These are phyloP conservation scores for Bos javanicus DNA, from an alignment of 2,113 vertebrate genomes.

Conservation along the genomic window DNA sequence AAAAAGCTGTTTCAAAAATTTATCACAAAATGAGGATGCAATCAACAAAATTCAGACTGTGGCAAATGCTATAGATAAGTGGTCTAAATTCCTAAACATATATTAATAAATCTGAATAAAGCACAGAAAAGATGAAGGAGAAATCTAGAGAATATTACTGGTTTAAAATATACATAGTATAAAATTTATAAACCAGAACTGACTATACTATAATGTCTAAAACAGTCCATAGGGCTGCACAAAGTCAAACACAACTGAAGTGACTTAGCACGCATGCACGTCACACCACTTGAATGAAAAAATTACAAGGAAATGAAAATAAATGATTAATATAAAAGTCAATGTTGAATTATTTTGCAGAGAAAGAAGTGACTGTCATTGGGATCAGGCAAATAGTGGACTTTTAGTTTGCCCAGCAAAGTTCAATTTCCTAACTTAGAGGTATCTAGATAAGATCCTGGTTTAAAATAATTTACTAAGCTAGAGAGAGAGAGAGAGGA, in stretches of 20 bases:
- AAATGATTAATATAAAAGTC: background rate
- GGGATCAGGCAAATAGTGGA: background rate
- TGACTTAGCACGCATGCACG: rapidly evolving
- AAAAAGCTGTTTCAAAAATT: background rate
- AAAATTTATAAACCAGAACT: background rate
- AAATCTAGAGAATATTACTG: background rate
- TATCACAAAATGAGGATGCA: background rate
- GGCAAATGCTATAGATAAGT: background rate
- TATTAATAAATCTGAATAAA: background rate
- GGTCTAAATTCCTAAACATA: background rate
- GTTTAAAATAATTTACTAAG: background rate
- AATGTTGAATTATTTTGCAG: background rate
- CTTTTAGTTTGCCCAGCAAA: background rate
- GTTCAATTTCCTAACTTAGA: background rate
- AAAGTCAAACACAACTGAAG: background rate
- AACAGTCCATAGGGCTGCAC: background rate
- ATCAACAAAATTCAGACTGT: background rate
- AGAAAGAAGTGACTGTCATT: background rate
- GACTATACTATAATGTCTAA: background rate
- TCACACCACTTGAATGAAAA: background rate
- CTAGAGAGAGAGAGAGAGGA: background rate
- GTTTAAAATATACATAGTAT: background rate
- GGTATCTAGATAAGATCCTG: background rate
- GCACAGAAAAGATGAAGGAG: background rate
- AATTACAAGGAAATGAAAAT: background rate